Percentiles rank a stretch among this genome's conserved stretches.
These are phyloP conservation scores for Agrilus cyanescens DNA, from an alignment of 2,888 invertebrate species.

Conservation along the genomic window DNA sequence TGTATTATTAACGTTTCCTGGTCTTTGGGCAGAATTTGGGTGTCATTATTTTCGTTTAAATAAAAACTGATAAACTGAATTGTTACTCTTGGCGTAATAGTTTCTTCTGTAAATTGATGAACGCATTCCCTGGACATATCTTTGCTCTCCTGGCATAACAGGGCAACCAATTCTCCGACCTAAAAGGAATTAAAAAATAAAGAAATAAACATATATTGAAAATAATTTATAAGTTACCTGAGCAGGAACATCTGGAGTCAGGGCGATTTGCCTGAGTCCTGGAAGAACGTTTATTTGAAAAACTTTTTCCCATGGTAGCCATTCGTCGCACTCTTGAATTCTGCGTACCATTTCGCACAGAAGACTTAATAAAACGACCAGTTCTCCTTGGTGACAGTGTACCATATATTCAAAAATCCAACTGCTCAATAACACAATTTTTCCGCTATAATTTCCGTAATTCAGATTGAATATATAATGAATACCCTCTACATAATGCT, in stretches of 20 bases:
- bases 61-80: slow-evolving; percentile 22
- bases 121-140: slow-evolving; percentile 20
- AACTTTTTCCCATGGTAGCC: slow-evolving; percentile 25
- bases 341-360: slow-evolving; percentile 22
- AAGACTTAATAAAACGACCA: slow-evolving; percentile 22
- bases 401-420: slow-evolving; percentile 29
- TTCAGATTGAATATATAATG: slow-evolving; percentile 22
- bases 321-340: slow-evolving; percentile 16
- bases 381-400: slow-evolving; percentile 25
- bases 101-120: slow-evolving; percentile 22
- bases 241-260: slow-evolving; percentile 15
- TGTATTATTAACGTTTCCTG: slow-evolving; percentile 26
- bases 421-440: slow-evolving; percentile 26
- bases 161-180: slow-evolving; percentile 27
- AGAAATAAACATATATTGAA: neutral
- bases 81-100: slow-evolving; percentile 21
- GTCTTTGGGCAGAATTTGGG: slow-evolving; percentile 17
- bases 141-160: slow-evolving; percentile 20
- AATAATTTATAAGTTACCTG: slow-evolving; percentile 4
- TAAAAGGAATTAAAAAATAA: slow-evolving; percentile 4
- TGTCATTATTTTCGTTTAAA: slow-evolving; percentile 21
- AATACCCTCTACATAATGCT: slow-evolving; percentile 23
- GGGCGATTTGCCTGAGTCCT: slow-evolving; percentile 22
- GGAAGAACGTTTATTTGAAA: slow-evolving; percentile 25
- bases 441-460: slow-evolving; percentile 22